phyloP scores from a whole-genome alignment of 2,797 vertebrate species.

The Argentina silus region DNA sequence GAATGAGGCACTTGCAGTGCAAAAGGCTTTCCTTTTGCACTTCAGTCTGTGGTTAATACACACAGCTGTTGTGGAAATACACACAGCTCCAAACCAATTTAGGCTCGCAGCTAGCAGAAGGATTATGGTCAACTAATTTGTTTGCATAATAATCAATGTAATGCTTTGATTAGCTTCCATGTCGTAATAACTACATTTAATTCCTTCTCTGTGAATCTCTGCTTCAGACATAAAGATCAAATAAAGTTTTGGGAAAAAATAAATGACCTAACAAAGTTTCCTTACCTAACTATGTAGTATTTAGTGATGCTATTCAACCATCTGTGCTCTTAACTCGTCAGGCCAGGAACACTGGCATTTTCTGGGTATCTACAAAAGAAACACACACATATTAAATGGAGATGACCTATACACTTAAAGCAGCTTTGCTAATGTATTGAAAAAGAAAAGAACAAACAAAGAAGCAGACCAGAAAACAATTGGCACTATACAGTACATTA shows the following conservation, averaged over 20 bases:
- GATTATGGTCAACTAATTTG: conserved; percentile 12
- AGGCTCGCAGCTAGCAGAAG: neutral
- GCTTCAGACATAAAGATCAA: neutral
- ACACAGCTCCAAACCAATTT: conserved; percentile 17
- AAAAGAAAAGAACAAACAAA: conserved; percentile 21
- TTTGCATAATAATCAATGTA: neutral
- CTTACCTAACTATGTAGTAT: conserved; percentile 38
- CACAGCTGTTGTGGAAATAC: conserved; percentile 13
- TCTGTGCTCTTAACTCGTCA: conserved; percentile 65
- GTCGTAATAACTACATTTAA: neutral
- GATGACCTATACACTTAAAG: conserved; percentile 21
- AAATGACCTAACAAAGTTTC: neutral
- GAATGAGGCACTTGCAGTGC: no score
- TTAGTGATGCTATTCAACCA: conserved; percentile 42
- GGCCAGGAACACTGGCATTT: conserved; percentile 55
- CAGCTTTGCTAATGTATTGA: neutral
- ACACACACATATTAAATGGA: conserved; percentile 17
- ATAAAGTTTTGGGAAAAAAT: neutral
- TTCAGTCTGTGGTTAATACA: conserved; percentile 19
- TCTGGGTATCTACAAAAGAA: conserved; percentile 66
- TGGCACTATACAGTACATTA: conserved; percentile 30
- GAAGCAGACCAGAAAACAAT: conserved; percentile 16
- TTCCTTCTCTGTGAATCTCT: neutral
- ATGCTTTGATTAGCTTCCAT: neutral
- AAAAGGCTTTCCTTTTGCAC: no score